Evolutionary conservation across 2,113 vertebrate species (phyloP), one percentile per base, ranked within the genome.

Genomic region (Anas platyrhynchos): DNA sequence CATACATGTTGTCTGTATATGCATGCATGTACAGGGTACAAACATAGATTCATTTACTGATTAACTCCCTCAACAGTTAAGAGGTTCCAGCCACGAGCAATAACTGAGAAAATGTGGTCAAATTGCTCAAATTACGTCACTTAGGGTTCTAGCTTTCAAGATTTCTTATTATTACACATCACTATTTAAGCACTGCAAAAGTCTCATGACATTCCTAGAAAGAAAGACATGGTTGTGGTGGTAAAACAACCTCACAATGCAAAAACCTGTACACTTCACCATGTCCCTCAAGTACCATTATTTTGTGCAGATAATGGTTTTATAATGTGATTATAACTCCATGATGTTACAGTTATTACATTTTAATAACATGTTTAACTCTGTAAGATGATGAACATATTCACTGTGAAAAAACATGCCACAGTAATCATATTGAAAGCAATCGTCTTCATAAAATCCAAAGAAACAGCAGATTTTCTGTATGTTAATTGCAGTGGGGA

Each of bases 251-350:
- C 68, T 88, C 67, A 75, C 46, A 68, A 79, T 69, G 48, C 50
- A 59, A 83, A 84, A 86, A 68, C 62, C 82, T 76, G 31, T 76
- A 29, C 50, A 52, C 16, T 80, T 63, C n/a, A 56, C 54, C 66
- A 20, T n/a, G 55, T 84, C 90, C 88, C 90, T 50, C 58, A 89
- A 77, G 88, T 26, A 44, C 74, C 59, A 69, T 96, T 65, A 78
- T 62, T 55, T 44, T 34, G 66, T 16, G 58, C 48, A 58, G 78
- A 88, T 55, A 83, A 96, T 67, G 74, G 84, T 94, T 81, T 93
- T 71, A 62, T 88, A 91, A 91, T 69, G 80, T 76, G 91, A 93
- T 89, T 86, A 85, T 76, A 92, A 55, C 43, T 78, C 43, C 27
- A 13, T 54, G 65, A 63, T 56, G 48, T 78, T 90, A 26, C 41